Evolutionary conservation across 2,797 vertebrate genomes (phyloP).

Genomic region (Morelia viridis): DNA sequence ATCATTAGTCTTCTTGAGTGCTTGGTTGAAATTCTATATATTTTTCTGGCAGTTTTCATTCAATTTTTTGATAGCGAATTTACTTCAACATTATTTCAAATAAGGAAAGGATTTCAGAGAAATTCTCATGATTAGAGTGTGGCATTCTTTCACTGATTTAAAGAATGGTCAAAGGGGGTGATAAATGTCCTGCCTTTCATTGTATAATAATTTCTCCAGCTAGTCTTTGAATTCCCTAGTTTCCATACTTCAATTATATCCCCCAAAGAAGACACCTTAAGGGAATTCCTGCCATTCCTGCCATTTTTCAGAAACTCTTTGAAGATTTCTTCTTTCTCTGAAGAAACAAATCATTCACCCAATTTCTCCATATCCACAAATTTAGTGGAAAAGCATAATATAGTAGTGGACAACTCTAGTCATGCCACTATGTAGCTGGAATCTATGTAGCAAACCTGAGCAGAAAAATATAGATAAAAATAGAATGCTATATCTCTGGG

Average conservation of each 20-base stretch:
- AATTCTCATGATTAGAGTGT: not conserved
- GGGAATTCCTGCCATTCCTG: not conserved
- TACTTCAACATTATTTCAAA: not conserved
- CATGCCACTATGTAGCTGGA: not conserved
- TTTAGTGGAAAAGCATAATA: not conserved
- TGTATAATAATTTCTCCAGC: not conserved
- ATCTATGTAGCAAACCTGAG: not conserved
- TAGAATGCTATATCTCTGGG: not conserved
- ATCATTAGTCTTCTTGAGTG: not conserved
- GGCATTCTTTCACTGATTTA: no score
- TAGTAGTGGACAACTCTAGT: not conserved
- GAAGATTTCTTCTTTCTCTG: not conserved
- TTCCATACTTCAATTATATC: not conserved
- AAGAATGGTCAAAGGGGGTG: not conserved
- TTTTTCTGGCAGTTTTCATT: not conserved
- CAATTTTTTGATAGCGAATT: not conserved
- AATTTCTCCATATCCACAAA: not conserved
- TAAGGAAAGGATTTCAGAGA: not conserved
- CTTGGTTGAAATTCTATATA: not conserved
- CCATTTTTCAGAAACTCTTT: not conserved
- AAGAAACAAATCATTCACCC: not conserved
- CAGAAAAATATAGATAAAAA: not conserved
- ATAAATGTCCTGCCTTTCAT: not conserved
- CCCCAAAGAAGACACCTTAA: not conserved
- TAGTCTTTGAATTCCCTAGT: not conserved